Percentiles rank a stretch among this genome's conserved stretches.
Evolutionary conservation across 2,113 vertebrate species (phyloP).

Genomic region (Euleptes europaea): DNA sequence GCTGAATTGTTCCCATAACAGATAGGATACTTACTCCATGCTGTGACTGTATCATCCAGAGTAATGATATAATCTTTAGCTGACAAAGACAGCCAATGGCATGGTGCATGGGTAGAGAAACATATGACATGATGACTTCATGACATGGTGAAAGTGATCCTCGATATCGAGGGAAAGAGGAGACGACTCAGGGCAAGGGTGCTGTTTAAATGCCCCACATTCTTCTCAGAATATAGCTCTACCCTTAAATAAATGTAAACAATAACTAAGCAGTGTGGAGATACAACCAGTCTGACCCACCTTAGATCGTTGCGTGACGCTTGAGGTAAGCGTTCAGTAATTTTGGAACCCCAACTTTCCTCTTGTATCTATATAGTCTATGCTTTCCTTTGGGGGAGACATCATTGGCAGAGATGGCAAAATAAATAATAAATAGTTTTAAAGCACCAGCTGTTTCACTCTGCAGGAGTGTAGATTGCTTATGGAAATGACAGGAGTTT

Average conservation of each 20-base stretch:
- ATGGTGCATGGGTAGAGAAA: not conserved
- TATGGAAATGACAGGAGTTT: constrained; percentile 13
- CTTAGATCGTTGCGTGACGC: not conserved
- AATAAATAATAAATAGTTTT: constrained; percentile 28
- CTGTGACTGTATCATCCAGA: too few relatives aligned
- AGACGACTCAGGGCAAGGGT: too few relatives aligned
- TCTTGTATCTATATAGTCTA: not conserved
- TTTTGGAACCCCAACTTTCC: not conserved
- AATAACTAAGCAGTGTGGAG: not conserved
- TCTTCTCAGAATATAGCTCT: not conserved
- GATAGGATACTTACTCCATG: too few relatives aligned
- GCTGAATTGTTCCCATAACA: too few relatives aligned
- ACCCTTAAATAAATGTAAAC: not conserved
- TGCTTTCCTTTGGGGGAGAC: not conserved
- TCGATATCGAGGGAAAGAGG: too few relatives aligned
- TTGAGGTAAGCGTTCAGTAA: not conserved
- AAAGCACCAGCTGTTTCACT: constrained; percentile 27
- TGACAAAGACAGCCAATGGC: too few relatives aligned
- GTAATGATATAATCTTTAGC: too few relatives aligned
- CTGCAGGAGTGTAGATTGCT: constrained; percentile 5
- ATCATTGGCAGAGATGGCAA: not conserved
- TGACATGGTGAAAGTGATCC: too few relatives aligned
- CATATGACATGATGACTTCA: not conserved
- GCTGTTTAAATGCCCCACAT: too few relatives aligned
- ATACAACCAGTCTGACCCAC: not conserved